Evolutionary conservation across 2,888 invertebrate species (phyloP).

Genomic region (Aricia artaxerxes): DNA sequence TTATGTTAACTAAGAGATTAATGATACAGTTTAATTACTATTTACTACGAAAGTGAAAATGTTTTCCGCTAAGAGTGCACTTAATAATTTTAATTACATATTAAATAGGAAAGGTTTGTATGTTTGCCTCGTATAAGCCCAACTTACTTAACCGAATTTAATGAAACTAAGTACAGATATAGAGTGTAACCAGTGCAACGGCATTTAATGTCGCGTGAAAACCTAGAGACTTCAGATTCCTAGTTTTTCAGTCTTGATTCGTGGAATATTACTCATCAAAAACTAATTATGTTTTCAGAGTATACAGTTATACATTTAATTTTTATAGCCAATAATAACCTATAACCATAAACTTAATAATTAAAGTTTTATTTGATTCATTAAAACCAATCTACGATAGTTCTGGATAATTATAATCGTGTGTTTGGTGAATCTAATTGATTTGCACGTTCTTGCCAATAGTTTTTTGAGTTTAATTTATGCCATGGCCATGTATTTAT

Average conservation of each 20-base stretch:
- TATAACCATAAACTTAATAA: not conserved
- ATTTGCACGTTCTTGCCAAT: slow-evolving; percentile 18
- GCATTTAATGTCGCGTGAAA: no score
- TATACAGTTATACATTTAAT: no score
- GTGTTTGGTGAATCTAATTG: slow-evolving; percentile 15
- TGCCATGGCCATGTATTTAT: not conserved
- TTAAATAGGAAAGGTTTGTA: not conserved
- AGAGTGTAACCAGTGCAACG: no score
- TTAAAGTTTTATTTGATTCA: not conserved
- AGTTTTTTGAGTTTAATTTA: slow-evolving; percentile 17
- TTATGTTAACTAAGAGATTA: slow-evolving; percentile 26
- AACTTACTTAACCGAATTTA: no score
- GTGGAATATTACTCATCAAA: no score
- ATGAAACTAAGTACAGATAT: no score
- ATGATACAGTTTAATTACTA: slow-evolving; percentile 23
- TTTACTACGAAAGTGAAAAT: slow-evolving; percentile 13
- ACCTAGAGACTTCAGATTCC: no score
- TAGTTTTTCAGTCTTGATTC: no score
- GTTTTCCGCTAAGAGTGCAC: not conserved
- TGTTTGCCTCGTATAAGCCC: no score
- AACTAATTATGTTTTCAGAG: no score
- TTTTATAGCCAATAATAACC: not conserved
- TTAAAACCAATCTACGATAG: not conserved
- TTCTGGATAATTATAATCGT: not conserved
- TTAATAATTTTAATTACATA: not conserved